Base-by-base conservation (phyloP, 2,113 vertebrate genomes). In the Azemiops feae region DNA sequence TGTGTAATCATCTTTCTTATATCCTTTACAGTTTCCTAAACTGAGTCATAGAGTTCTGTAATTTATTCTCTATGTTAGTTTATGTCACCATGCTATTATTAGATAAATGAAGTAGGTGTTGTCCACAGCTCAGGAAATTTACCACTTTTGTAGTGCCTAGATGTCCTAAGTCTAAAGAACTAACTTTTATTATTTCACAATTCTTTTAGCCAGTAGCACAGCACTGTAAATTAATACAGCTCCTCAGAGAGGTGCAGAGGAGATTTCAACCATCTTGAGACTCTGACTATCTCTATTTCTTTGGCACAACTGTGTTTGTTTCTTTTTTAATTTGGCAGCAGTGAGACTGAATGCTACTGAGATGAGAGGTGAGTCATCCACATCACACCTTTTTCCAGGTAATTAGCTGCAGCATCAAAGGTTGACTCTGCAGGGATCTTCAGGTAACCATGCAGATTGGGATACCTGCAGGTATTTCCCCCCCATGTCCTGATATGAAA, bases 401-500 rank as follows among this genome's bases (percentile, higher is more conserved):
- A 96, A 97, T 96, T 95, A 96, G 85, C 9, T 0, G 60, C 64
- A 95, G 91, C 93, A 95, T 94, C 95, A 95, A 95, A 95, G 92
- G 85, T 92, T 95, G 90, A 16, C 52, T 91, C 57, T 88, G 81
- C 30, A 69, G 93, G 91, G 90, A 92, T 93, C 94, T 93, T 91
- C 94, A 95, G 94, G 91, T 95, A 94, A 92, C 39, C 69, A 54
- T 74, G 85, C 60, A 94, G 54, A 64, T 95, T 93, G 86, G 91
- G 3, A 92, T 91, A 88, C 20, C 93, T 92, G 88, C 55, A 94
- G 69, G 91, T 25, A 27, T 64, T 47, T 85, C 30, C 1, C n/a
- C 64, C 88, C 50, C 89, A 81, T 47, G 50, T 90, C 23, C n/a
- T 64, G 34, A 86, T 8, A 43, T 43, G 91, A 45, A 25, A 94